Conservation (phyloP, 2,797 vertebrate species). For the Aldrovandia affinis region DNA sequence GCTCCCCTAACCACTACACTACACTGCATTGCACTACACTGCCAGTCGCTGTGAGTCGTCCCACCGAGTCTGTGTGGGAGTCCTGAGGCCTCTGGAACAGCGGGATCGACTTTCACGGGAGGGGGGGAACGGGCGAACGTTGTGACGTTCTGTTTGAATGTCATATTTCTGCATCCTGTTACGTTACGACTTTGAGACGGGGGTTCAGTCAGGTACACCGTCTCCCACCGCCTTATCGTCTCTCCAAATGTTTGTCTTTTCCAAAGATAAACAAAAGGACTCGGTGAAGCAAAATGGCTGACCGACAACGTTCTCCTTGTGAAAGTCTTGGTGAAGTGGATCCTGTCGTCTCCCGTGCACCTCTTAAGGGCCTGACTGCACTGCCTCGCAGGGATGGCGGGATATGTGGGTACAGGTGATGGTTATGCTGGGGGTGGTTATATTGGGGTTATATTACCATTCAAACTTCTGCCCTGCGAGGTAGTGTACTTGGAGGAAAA, state of each 20-base stretch:
- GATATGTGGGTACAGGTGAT: neutral
- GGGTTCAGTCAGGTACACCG: neutral
- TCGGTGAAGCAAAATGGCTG: neutral
- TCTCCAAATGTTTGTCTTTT: conserved; percentile 1
- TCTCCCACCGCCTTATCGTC: neutral
- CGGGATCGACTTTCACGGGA: neutral
- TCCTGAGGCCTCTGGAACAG: neutral
- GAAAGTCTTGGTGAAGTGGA: neutral
- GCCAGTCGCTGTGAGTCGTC: neutral
- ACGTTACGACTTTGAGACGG: neutral
- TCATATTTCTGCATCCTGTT: neutral
- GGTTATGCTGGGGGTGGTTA: neutral
- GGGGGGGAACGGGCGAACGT: neutral
- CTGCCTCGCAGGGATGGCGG: no score
- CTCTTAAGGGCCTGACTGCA: neutral
- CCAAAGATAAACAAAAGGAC: neutral
- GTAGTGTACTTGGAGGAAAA: neutral
- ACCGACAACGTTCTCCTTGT: neutral
- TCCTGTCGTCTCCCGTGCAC: neutral
- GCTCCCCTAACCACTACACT: no score
- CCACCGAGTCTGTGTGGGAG: neutral
- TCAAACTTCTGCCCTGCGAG: neutral
- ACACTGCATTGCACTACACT: no score
- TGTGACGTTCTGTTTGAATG: neutral
- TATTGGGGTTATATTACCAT: neutral